Percentiles rank a stretch among this genome's conserved stretches.
These are phyloP conservation scores for Fukomys damarensis DNA, from an alignment of 2,113 vertebrate species.

Conservation along the genomic window DNA sequence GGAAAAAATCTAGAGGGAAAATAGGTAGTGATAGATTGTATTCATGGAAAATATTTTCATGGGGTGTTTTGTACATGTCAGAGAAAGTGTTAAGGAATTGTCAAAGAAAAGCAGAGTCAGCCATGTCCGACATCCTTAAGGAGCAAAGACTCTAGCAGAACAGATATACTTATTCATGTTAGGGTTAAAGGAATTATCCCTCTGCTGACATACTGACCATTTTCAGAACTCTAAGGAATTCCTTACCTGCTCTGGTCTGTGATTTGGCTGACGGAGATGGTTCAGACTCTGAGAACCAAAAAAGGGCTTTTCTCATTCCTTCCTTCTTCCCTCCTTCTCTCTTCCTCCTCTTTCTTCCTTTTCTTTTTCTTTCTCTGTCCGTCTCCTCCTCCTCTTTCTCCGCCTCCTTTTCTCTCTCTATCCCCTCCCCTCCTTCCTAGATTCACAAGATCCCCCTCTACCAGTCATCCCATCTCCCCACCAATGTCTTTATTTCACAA, in stretches of 20 bases:
- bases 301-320: neutral
- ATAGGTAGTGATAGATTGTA: neutral
- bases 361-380: no score
- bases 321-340: neutral
- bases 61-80: neutral
- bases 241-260: neutral
- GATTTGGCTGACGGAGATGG: neutral
- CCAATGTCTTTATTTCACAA: neutral
- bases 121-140: neutral
- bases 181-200: neutral
- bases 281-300: neutral
- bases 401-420: rapidly evolving
- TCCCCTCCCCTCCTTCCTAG: neutral
- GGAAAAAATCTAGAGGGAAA: neutral
- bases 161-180: neutral
- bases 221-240: neutral
- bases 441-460: neutral
- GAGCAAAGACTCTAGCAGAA: neutral
- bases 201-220: neutral
- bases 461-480: no score
- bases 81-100: neutral
- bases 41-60: neutral
- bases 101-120: neutral
- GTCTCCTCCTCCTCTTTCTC: neutral
- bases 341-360: no score